Evolutionary conservation across 2,797 vertebrate genomes (phyloP).

Genomic region (Leptodactylus fallax): DNA sequence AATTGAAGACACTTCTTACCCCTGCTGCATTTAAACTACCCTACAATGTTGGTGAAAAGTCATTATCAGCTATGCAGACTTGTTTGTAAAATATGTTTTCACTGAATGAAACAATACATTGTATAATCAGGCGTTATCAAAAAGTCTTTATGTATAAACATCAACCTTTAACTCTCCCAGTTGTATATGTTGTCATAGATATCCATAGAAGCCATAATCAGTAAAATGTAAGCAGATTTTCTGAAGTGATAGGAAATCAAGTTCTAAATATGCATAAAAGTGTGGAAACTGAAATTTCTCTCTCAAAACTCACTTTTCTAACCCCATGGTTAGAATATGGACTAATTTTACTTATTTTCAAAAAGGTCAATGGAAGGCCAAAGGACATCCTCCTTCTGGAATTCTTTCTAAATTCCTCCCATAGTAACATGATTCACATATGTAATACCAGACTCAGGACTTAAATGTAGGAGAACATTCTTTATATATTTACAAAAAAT

Average conservation of each 20-base stretch:
- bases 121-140: too few species aligned
- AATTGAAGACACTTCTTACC: too few species aligned
- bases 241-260: neutral
- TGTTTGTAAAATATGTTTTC: too few species aligned
- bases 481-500: conserved; percentile 19
- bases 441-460: conserved; percentile 27
- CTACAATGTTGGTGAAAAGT: too few species aligned
- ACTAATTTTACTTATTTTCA: conserved; percentile 1
- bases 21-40: too few species aligned
- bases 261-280: neutral
- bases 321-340: neutral
- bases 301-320: neutral
- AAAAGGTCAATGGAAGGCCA: conserved; percentile 39
- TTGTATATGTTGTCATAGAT: too few species aligned
- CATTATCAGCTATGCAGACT: too few species aligned
- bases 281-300: neutral
- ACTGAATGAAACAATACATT: too few species aligned
- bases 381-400: conserved; percentile 44
- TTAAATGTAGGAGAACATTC: conserved; percentile 35
- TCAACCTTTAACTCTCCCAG: too few species aligned
- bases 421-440: conserved; percentile 38
- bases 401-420: conserved; percentile 46
- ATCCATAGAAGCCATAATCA: too few species aligned
- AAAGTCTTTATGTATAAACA: too few species aligned
- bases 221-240: too few species aligned